Evolutionary conservation across 1,140 invertebrate species (phyloP).

Genomic region (Drosophila leontia): DNA sequence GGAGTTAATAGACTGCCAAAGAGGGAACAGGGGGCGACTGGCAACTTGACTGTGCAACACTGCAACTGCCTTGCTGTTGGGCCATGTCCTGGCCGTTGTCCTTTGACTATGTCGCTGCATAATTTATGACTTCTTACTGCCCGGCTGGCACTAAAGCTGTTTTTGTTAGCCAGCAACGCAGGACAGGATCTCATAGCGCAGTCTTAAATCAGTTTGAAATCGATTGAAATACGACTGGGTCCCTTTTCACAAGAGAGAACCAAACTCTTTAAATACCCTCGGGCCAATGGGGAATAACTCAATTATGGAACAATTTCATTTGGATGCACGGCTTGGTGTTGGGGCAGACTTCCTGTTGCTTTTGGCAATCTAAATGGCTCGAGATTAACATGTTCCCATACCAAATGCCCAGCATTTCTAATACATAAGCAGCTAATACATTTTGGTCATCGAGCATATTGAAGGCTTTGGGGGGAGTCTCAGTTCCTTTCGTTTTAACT

Average conservation of each 20-base stretch:
- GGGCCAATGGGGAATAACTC: constrained; percentile 54
- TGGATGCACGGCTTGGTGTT: constrained; percentile 35
- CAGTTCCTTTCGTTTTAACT: not conserved
- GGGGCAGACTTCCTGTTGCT: constrained; percentile 49
- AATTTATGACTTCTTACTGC: constrained; percentile 81
- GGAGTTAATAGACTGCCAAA: constrained; percentile 47
- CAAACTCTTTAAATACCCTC: constrained; percentile 57
- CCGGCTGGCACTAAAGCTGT: constrained; percentile 47
- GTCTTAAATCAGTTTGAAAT: constrained; percentile 58
- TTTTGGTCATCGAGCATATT: constrained; percentile 58
- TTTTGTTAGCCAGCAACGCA: constrained; percentile 45
- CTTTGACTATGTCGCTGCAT: constrained; percentile 81
- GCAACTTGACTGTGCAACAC: constrained; percentile 57
- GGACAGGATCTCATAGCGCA: constrained; percentile 23
- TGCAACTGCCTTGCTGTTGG: constrained; percentile 55
- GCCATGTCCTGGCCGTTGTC: constrained; percentile 59
- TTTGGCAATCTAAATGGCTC: constrained; percentile 50
- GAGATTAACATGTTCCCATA: constrained; percentile 61
- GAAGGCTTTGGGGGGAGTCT: constrained; percentile 16
- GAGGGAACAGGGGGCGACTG: not conserved
- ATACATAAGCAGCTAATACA: constrained; percentile 70
- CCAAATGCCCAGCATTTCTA: not conserved
- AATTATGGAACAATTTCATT: constrained; percentile 79
- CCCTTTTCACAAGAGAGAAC: constrained; percentile 36
- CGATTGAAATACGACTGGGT: constrained; percentile 55